Evolutionary conservation across 2,888 invertebrate species (phyloP).

Genomic region (Epirrhoe tristata): DNA sequence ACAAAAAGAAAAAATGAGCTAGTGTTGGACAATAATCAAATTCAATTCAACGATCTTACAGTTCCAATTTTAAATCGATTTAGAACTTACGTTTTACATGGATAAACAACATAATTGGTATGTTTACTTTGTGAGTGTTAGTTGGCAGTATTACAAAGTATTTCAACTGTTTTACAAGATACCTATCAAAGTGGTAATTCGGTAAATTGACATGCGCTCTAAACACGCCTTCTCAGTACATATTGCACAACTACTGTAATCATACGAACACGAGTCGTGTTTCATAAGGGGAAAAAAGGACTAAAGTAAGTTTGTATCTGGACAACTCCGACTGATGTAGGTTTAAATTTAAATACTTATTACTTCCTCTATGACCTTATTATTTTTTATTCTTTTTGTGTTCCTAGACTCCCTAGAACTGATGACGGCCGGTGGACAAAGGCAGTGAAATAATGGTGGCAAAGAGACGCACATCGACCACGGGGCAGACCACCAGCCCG

Average conservation of each 20-base stretch:
- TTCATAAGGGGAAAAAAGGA: too few relatives aligned
- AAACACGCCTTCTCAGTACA: conserved; percentile 50
- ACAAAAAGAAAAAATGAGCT: neutral
- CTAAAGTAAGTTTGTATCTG: too few relatives aligned
- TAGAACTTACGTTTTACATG: neutral
- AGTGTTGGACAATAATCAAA: neutral
- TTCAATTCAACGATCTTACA: neutral
- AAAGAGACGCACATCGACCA: too few relatives aligned
- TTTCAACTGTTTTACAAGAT: conserved; percentile 38
- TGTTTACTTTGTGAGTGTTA: neutral
- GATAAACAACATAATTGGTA: neutral
- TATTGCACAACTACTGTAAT: conserved; percentile 35
- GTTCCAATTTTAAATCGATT: neutral
- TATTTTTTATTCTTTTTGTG: too few relatives aligned
- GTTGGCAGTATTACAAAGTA: conserved; percentile 4
- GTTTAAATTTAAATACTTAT: too few relatives aligned
- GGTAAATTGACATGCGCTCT: conserved; percentile 55
- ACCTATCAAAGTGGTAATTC: conserved; percentile 45
- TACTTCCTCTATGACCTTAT: too few relatives aligned
- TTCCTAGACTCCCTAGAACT: too few relatives aligned
- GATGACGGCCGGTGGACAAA: too few relatives aligned
- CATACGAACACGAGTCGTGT: neutral
- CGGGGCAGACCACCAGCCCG: too few relatives aligned
- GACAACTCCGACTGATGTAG: too few relatives aligned
- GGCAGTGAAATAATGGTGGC: too few relatives aligned